These are phyloP conservation scores for Montipora sp. DNA, from an alignment of 64 coral and sea anemone species.

Conservation along the genomic window DNA sequence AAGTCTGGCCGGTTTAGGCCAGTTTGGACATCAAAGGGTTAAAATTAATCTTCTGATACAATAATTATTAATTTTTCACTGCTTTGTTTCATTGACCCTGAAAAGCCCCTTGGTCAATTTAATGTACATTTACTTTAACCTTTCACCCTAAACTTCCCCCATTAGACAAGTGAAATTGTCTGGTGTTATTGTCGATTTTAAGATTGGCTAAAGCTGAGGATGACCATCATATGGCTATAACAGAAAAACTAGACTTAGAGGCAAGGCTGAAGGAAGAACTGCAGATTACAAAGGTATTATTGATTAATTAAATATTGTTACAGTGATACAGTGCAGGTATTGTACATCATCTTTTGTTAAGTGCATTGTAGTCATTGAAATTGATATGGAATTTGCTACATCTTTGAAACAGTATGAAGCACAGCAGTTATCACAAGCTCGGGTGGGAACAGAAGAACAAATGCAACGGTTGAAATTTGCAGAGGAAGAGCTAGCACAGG, in stretches of 20 bases:
- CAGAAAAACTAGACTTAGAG: constrained; percentile 87
- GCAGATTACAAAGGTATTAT: constrained; percentile 74
- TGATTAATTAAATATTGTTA: not conserved
- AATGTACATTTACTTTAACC: no score
- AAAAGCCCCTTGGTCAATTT: no score
- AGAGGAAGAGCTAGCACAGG: constrained; percentile 72
- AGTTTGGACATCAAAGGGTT: no score
- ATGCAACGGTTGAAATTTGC: constrained; percentile 79
- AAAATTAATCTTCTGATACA: no score
- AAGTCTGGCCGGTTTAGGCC: no score
- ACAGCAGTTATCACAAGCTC: constrained; percentile 9
- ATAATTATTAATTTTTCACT: no score
- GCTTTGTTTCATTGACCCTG: no score
- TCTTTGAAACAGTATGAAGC: not conserved
- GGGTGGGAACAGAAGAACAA: constrained; percentile 77
- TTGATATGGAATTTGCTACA: no score
- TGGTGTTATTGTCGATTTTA: not conserved
- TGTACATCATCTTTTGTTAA: no score
- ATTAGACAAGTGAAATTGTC: no score
- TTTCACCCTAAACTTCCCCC: no score
- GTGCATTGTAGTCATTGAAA: no score
- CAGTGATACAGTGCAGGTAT: not conserved
- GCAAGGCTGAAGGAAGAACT: constrained; percentile 80
- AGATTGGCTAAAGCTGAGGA: constrained; percentile 85
- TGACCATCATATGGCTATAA: constrained; percentile 86